Base-by-base conservation (phyloP, 2,797 vertebrate genomes). In the Moxostoma hubbsi region DNA sequence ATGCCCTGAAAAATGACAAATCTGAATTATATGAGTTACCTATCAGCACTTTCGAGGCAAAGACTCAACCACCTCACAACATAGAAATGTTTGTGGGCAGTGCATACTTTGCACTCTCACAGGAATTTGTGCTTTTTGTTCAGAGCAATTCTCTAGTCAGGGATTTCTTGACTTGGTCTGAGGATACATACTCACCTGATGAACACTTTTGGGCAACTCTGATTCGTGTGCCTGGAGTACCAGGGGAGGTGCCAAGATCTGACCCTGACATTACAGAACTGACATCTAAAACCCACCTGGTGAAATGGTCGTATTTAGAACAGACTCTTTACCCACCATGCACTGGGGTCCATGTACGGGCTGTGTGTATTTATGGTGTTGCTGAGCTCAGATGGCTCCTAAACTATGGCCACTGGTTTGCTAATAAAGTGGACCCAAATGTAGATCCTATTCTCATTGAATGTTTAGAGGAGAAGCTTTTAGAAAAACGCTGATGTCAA, bases 191-290 rank as follows among this genome's bases (percentile, higher is more conserved):
- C 89, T 97, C 96, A 0, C 97, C 96, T 0, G 97, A 98, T 75
- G 96, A 98, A 80, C 96, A 97, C 84, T 97, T 96, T 82, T 98
- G 96, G 97, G 97, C 96, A 49, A 94, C 95, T 4, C 87, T 97
- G 43, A 91, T 94, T 51, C 91, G 96, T 46, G 76, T 96, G 0
- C 94, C 96, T 0, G 95, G 94, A 0, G 88, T 93, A 0, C 97
- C 97, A 0, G 96, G 96, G 0, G 93, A 91, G 81, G 83, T 97
- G 81, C 87, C 92, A 62, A 88, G 91, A 57, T 89, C 93, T 0
- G 85, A 92, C 10, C 86, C 90, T 0, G 96, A 97, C 6, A 82
- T 97, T 43, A 95, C 95, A 8, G 96, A 97, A 76, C 84, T 96
- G n/a, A 92, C 91, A 77, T 96, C 95, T 87, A 96, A 94, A 90